Evolutionary conservation across 2,113 vertebrate genomes (phyloP), one percentile per base, ranked within the genome.

Genomic region (Sturnira hondurensis): DNA sequence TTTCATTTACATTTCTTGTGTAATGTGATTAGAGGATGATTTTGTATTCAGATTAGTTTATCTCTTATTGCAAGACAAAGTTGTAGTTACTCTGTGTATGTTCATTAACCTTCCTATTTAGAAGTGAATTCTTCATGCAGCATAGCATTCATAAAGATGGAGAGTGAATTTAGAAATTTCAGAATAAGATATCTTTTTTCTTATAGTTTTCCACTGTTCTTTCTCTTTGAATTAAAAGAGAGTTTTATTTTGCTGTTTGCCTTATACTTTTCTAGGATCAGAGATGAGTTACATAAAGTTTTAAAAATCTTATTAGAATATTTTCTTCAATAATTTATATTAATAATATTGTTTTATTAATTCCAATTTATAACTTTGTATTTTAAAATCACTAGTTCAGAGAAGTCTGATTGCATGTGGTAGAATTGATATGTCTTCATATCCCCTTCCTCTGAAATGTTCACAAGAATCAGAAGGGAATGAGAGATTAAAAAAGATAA

Each of bases 341-440:
- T 73, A 47, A 80, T 88, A 19, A 33, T 33, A 58, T 10, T 92
- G 38, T 92, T 36, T 95, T 67, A 81, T 58, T 45, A 84, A 83
- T 73, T 26, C 17, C 19, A 84, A 76, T 13, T 77, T 85, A 86
- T 41, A 93, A 45, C 33, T 87, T 84, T 41, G 58, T 19, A 43
- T 84, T 82, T 86, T 7, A 71, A 95, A 88, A 77, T 82, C 91
- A 81, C n/a, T 91, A 67, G 41, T 83, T 85, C 36, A 78, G 70
- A 73, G 54, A 93, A 93, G 26, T 83, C 43, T 68, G 38, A 43
- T 38, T 83, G 82, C 83, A 65, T 61, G 70, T 19, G 22, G 33
- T 78, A 14, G 71, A 65, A 65, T 63, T 56, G 68, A 33, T 58
- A 52, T 61, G 17, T 83, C 1, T 94, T 56, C 92, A 33, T 82